phyloP scores from a whole-genome alignment of 1,140 invertebrate genomes.

The Laodelphax striatellus region DNA sequence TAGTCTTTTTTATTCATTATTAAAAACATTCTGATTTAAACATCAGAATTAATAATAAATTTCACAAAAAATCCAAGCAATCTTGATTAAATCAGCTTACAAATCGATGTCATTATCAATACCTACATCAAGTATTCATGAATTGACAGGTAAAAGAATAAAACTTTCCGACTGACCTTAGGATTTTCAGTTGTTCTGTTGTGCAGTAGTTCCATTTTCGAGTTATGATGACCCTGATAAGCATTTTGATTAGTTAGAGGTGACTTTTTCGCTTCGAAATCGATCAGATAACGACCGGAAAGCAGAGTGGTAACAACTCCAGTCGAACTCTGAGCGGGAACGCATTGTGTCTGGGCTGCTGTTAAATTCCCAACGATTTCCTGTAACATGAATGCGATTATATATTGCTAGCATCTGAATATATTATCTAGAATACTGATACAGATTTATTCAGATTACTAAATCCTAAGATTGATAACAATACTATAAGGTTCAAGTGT shows the following conservation, averaged over 20 bases:
- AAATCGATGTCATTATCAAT: too few species aligned
- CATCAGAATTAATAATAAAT: too few species aligned
- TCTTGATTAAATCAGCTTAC: too few species aligned
- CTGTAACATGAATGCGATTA: conserved; percentile 22
- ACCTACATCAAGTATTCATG: too few species aligned
- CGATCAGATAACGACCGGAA: conserved; percentile 49
- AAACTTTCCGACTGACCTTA: conserved; percentile 38
- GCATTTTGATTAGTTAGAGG: conserved; percentile 23
- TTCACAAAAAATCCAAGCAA: too few species aligned
- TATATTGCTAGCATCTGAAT: too few species aligned
- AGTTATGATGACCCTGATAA: conserved; percentile 41
- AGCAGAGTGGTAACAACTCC: conserved; percentile 39
- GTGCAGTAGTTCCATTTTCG: conserved; percentile 68
- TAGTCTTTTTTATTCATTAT: too few species aligned
- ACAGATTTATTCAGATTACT: too few species aligned
- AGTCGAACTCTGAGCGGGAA: conserved; percentile 38
- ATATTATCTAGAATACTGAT: too few species aligned
- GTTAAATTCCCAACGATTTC: conserved; percentile 50
- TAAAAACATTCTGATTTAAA: too few species aligned
- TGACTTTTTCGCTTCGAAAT: conserved; percentile 52
- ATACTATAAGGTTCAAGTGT: too few species aligned
- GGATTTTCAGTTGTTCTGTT: conserved; percentile 55
- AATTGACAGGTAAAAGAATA: background rate
- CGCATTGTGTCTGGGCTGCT: conserved; percentile 51
- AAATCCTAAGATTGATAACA: too few species aligned